These are phyloP conservation scores for Samia ricini DNA, from an alignment of 1,140 invertebrate species.

Conservation along the genomic window DNA sequence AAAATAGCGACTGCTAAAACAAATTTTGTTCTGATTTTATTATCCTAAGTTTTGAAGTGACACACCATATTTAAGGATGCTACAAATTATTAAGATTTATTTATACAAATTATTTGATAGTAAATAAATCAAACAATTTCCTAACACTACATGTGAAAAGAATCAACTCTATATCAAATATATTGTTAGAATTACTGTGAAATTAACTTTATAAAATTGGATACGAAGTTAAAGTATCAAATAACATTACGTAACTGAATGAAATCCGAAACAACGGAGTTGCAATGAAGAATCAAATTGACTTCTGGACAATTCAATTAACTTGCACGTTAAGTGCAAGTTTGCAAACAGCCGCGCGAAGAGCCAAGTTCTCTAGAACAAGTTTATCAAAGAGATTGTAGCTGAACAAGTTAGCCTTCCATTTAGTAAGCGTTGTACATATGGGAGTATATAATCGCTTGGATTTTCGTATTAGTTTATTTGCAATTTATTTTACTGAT, in stretches of 20 bases:
- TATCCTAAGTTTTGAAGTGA: too few relatives aligned
- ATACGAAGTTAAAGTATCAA: background rate
- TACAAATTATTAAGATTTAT: too few relatives aligned
- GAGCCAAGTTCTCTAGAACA: conserved; percentile 46
- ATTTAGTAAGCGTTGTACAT: conserved; percentile 30
- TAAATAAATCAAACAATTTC: background rate
- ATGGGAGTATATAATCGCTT: conserved; percentile 31
- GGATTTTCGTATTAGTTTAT: conserved; percentile 18
- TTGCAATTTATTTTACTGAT: background rate
- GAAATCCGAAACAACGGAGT: conserved; percentile 18
- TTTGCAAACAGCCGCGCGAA: conserved; percentile 61
- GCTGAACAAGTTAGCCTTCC: conserved; percentile 60
- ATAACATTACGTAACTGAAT: background rate
- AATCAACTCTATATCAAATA: background rate
- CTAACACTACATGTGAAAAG: background rate
- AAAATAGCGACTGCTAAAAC: too few relatives aligned
- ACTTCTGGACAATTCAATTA: conserved; percentile 73
- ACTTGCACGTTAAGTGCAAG: conserved; percentile 63
- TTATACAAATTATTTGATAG: background rate
- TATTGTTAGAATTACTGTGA: background rate
- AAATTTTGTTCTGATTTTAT: too few relatives aligned
- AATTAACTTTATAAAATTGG: background rate
- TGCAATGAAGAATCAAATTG: conserved; percentile 55
- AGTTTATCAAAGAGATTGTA: conserved; percentile 75
- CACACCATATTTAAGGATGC: too few relatives aligned